phyloP scores from a whole-genome alignment of 2,113 vertebrate genomes.

The Dunckerocampus dactyliophorus region DNA sequence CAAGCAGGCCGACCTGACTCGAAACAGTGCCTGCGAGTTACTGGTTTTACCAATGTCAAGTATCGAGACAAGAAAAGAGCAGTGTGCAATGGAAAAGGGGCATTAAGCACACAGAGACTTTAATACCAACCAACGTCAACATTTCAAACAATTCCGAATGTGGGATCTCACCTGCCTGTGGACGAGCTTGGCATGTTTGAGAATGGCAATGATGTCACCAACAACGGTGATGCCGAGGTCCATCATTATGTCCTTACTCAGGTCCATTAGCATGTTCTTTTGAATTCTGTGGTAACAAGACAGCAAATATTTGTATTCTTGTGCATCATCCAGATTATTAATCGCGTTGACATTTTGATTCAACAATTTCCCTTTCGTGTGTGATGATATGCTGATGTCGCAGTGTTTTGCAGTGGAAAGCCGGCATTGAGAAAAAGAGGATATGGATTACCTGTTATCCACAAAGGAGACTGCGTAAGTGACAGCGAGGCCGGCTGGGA shows the following conservation, averaged over 20 bases:
- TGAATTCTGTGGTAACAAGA: constrained; percentile 76
- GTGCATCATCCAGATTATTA: neutral
- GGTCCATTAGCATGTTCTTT: constrained; percentile 92
- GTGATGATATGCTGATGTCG: too few relatives aligned
- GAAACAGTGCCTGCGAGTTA: neutral
- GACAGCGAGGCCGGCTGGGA: constrained; percentile 86
- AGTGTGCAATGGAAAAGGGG: neutral
- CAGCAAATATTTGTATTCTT: neutral
- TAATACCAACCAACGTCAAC: too few relatives aligned
- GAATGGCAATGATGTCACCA: constrained; percentile 90
- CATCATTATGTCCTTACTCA: constrained; percentile 94
- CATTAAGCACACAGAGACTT: too few relatives aligned
- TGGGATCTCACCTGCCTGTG: constrained; percentile 81
- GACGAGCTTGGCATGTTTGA: constrained; percentile 91
- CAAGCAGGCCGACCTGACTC: too few relatives aligned
- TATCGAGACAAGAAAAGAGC: too few relatives aligned
- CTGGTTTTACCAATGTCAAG: neutral
- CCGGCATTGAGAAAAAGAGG: neutral
- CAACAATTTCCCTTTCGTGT: neutral
- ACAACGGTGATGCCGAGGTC: constrained; percentile 89
- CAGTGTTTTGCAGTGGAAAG: neutral
- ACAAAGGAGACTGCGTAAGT: constrained; percentile 90
- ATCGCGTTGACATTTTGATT: too few relatives aligned
- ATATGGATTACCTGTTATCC: constrained; percentile 82
- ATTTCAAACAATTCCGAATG: neutral